A percentile compares a stretch with the other conserved stretches of the same genome.
Conservation (phyloP, 2,797 vertebrate genomes). For the Eidolon dupreanum region DNA sequence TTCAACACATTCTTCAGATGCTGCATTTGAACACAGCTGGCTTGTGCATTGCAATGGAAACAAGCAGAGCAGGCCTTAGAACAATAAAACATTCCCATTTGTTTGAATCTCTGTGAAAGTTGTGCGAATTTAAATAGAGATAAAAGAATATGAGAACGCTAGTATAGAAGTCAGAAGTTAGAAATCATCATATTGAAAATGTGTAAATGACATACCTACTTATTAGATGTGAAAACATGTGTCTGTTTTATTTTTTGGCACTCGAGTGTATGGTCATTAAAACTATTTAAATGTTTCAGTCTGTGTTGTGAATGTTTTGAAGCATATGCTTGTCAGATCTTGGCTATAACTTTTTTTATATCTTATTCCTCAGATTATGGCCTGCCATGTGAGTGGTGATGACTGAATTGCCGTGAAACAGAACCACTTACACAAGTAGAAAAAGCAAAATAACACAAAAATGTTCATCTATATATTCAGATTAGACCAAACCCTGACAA, state of each 20-base stretch:
- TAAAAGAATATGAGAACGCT: neutral
- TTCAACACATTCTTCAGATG: neutral
- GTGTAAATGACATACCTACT: neutral
- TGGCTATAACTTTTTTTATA: neutral
- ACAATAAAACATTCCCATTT: constrained; percentile 31
- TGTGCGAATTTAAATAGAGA: constrained; percentile 23
- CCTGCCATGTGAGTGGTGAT: neutral
- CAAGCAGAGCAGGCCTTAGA: neutral
- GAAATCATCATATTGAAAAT: neutral
- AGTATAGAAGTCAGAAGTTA: neutral
- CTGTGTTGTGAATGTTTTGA: neutral
- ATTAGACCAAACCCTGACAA: neutral
- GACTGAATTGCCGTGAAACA: neutral
- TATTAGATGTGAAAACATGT: neutral
- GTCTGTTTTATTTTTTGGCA: neutral
- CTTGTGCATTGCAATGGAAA: constrained; percentile 23
- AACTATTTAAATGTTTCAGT: neutral
- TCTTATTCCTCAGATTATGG: neutral
- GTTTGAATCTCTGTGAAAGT: constrained; percentile 45
- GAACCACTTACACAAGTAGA: neutral
- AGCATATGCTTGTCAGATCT: neutral
- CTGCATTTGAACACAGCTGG: neutral
- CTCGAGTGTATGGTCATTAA: neutral
- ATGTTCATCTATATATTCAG: neutral
- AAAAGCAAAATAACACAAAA: neutral